Base-by-base conservation (phyloP, 2,888 invertebrate species). In the Calephelis perditalis region DNA sequence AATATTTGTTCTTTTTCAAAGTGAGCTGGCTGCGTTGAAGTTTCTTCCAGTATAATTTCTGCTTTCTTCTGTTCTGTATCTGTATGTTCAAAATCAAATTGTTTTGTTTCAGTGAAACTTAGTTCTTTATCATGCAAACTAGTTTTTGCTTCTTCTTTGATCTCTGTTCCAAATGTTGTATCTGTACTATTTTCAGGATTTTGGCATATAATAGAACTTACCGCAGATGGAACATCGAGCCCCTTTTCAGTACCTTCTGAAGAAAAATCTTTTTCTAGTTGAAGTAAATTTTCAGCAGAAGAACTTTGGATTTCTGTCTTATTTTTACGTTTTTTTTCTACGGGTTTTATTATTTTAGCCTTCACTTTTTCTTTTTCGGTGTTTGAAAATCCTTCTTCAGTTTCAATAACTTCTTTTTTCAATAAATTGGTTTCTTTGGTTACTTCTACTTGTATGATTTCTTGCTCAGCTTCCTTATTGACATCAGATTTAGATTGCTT, bases 251-350 rank as follows among this genome's bases (percentile, higher is more conserved):
- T 40, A 40, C 8, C 40, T 40, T 40, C 40, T 40, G 8, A 40
- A 40, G 8, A 7, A 40, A 7, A 7, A 7, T 40, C 40, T 8
- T 40, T 40, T 40, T 40, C 40, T 40, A 40, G 40, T 40, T 40
- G 40, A 7, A 40, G 6, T 40, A 40, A 40, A 40, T 40, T 40
- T 40, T 40, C 40, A 6, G 40, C 8, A 7, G 4, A 40, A 40
- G 40, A 40, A 36, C 36, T 36, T 15, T 58, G 52, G 26, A 40
- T 54, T 36, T 65, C 61, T 49, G 59, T 60, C 15, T 71, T 70
- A 8, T 63, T 75, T 73, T 81, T 82, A 2, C 70, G 71, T 71
- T 83, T 87, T 62, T 82, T 85, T 62, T 85, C 82, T 52, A 52
- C 52, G 2, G 52, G 52, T 26, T 52, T 52, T 11, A 52, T 52